phyloP scores from a whole-genome alignment of 2,888 invertebrate genomes.

The Melinopterus prodromus region DNA sequence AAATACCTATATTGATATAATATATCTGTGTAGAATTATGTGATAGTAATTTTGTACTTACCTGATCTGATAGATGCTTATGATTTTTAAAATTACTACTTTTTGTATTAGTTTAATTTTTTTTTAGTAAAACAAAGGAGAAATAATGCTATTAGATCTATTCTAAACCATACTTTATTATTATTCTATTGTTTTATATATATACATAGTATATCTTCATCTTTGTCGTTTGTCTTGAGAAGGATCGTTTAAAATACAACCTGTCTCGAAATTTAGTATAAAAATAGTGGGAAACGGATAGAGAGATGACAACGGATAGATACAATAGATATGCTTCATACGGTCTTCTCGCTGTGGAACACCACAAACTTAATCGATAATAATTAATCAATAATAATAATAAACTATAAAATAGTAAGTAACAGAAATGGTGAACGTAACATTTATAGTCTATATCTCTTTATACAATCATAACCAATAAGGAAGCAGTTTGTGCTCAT shows the following conservation, averaged over 20 bases:
- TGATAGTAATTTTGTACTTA: background rate
- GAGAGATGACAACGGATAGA: background rate
- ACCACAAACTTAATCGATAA: background rate
- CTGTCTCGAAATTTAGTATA: background rate
- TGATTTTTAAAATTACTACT: background rate
- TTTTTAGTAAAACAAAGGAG: background rate
- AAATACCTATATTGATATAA: constrained; percentile 43
- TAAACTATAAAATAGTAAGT: constrained; percentile 15
- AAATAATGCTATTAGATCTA: constrained; percentile 28
- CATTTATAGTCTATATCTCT: background rate
- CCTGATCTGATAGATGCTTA: background rate
- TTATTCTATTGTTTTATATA: constrained; percentile 42
- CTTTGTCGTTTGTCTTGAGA: background rate
- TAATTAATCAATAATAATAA: background rate
- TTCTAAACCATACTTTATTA: constrained; percentile 55
- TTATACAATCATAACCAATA: background rate
- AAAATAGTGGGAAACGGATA: background rate
- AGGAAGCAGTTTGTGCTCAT: background rate
- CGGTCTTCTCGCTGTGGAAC: background rate
- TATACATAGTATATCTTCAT: constrained; percentile 51
- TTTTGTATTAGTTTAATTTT: no score
- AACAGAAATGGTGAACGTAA: constrained; percentile 15
- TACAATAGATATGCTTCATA: no score
- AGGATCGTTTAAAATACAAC: background rate
- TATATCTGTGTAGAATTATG: background rate